phyloP scores from a whole-genome alignment of 2,888 invertebrate genomes.

The Sussaba pulchella region DNA sequence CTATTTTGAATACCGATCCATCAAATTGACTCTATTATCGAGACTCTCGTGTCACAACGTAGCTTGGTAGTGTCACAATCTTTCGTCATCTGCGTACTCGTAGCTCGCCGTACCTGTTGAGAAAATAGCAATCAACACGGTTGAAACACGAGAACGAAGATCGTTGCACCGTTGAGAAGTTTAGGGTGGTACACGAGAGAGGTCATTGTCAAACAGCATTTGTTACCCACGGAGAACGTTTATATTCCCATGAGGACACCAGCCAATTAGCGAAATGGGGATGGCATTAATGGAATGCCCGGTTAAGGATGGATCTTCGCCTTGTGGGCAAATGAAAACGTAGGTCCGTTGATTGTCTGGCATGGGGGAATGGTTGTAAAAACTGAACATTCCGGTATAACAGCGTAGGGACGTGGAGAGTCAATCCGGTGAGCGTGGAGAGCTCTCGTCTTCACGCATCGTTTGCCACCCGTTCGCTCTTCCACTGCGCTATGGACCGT shows the following conservation, averaged over 20 bases:
- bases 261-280: slow-evolving; percentile 72
- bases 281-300: slow-evolving; percentile 70
- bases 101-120: slow-evolving; percentile 32
- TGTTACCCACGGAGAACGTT: slow-evolving; percentile 54
- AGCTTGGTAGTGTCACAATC: slow-evolving; percentile 50
- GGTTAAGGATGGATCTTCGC: slow-evolving; percentile 66
- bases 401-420: slow-evolving; percentile 60
- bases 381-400: slow-evolving; percentile 69
- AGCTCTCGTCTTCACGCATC: slow-evolving; percentile 66
- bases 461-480: slow-evolving; percentile 66
- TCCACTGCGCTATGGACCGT: slow-evolving; percentile 55
- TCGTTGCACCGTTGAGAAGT: slow-evolving; percentile 22
- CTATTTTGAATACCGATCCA: slow-evolving; percentile 54
- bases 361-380: slow-evolving; percentile 68
- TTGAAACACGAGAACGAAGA: slow-evolving; percentile 14
- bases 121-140: slow-evolving; percentile 49
- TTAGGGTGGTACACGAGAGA: slow-evolving; percentile 14
- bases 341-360: slow-evolving; percentile 70
- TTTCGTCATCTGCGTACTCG: slow-evolving; percentile 26
- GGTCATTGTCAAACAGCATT: slow-evolving; percentile 59
- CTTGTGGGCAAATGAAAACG: slow-evolving; percentile 67
- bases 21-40: slow-evolving; percentile 62
- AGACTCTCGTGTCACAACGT: slow-evolving; percentile 59
- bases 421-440: slow-evolving; percentile 66
- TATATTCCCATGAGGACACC: slow-evolving; percentile 69